A percentile compares a stretch with the other conserved stretches of the same genome.
phyloP scores from a whole-genome alignment of 1,140 invertebrate species.

The Ceratosolen solmsi region DNA sequence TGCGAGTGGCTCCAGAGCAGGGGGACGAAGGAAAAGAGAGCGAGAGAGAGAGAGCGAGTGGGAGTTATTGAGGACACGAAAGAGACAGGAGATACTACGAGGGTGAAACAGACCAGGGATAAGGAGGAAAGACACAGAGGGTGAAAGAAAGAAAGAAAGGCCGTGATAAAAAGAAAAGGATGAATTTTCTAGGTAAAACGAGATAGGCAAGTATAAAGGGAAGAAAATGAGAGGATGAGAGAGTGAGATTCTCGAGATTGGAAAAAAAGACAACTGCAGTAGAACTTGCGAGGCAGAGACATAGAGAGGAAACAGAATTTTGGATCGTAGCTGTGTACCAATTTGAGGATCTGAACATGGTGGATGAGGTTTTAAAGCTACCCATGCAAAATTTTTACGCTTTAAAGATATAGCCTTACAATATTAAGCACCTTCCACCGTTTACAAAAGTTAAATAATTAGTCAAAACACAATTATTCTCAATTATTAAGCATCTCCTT shows the following conservation, averaged over 20 bases:
- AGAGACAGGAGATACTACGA: conserved; percentile 31
- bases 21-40: conserved; percentile 36
- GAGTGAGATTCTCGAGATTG: conserved; percentile 59
- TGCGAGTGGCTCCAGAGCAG: conserved; percentile 12
- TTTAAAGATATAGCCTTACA: neutral
- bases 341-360: conserved; percentile 31
- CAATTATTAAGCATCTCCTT: no score
- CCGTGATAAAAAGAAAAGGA: conserved; percentile 37
- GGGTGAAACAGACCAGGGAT: conserved; percentile 40
- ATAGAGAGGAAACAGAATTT: no score
- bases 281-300: neutral
- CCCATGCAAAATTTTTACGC: neutral
- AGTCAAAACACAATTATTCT: no score
- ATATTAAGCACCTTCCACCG: neutral
- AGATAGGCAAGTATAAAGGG: conserved; percentile 56
- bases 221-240: conserved; percentile 58
- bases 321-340: conserved; percentile 39
- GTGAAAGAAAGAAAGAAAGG: conserved; percentile 41
- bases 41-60: conserved; percentile 29
- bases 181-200: conserved; percentile 60
- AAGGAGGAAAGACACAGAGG: conserved; percentile 33
- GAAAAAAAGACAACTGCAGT: conserved; percentile 50
- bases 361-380: conserved; percentile 31
- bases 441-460: neutral
- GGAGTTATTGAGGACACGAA: neutral